Evolutionary conservation across 2,888 invertebrate species (phyloP).

Genomic region (Pyrrhia umbra): DNA sequence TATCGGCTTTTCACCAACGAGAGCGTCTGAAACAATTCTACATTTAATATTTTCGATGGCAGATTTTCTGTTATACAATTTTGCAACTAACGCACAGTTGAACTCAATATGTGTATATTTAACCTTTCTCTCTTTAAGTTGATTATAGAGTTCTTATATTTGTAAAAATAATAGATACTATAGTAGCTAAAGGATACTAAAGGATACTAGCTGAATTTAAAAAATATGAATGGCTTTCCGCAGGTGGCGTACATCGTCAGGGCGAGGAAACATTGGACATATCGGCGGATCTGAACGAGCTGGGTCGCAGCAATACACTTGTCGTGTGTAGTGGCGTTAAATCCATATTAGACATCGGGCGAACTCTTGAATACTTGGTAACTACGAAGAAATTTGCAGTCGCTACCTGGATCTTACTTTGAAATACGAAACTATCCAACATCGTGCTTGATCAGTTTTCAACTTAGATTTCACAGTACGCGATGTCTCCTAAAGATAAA

Average conservation of each 20-base stretch:
- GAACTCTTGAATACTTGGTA: conserved; percentile 98
- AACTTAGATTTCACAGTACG: conserved; percentile 25
- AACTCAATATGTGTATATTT: conserved; percentile 13
- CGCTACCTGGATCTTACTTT: conserved; percentile 11
- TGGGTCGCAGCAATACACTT: conserved; percentile 96
- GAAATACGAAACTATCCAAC: conserved; percentile 30
- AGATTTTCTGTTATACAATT: conserved; percentile 34
- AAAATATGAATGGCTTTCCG: not conserved
- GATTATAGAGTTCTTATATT: conserved; percentile 7
- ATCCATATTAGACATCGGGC: conserved; percentile 98
- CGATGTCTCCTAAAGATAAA: conserved; percentile 26
- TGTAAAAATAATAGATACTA: not conserved
- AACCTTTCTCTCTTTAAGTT: not conserved
- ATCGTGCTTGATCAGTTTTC: conserved; percentile 23
- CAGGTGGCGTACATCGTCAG: conserved; percentile 98
- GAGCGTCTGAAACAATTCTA: conserved; percentile 30
- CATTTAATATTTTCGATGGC: conserved; percentile 32
- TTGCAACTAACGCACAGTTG: conserved; percentile 19
- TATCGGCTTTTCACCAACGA: conserved; percentile 31
- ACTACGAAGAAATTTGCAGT: conserved; percentile 19
- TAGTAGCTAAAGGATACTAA: conserved; percentile 2
- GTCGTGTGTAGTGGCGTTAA: conserved; percentile 99
- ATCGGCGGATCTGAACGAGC: conserved; percentile 98
- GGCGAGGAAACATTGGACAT: conserved; percentile 97
- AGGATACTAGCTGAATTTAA: conserved; percentile 16